Percentiles rank a stretch among this genome's conserved stretches.
Evolutionary conservation across 2,888 invertebrate genomes (phyloP).

Genomic region (Drosophila anomalata): DNA sequence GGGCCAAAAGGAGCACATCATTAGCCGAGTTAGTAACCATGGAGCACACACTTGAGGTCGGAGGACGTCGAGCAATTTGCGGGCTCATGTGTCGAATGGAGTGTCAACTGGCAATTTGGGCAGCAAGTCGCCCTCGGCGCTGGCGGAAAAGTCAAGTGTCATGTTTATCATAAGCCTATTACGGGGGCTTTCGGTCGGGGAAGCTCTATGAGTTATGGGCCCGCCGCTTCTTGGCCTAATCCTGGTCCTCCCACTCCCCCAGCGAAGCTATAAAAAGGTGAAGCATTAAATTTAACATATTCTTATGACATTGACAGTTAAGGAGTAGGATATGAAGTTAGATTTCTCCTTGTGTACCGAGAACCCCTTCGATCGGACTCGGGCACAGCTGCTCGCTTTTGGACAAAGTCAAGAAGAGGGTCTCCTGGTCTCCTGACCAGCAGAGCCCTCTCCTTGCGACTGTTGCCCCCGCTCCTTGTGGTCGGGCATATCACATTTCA

Average conservation of each 20-base stretch:
- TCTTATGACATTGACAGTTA: slow-evolving; percentile 64
- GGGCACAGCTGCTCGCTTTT: slow-evolving; percentile 71
- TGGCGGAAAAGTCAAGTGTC: slow-evolving; percentile 78
- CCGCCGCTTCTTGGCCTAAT: neutral
- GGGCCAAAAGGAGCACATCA: slow-evolving; percentile 69
- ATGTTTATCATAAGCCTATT: slow-evolving; percentile 83
- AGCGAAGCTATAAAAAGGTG: slow-evolving; percentile 68
- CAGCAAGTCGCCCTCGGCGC: slow-evolving; percentile 29
- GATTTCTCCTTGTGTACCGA: slow-evolving; percentile 6
- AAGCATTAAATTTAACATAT: slow-evolving; percentile 22
- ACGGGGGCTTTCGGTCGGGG: slow-evolving; percentile 63
- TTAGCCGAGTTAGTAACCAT: slow-evolving; percentile 72
- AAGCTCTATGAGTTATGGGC: slow-evolving; percentile 30
- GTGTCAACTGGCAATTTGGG: slow-evolving; percentile 83
- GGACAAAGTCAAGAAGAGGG: slow-evolving; percentile 59
- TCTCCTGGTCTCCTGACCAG: slow-evolving; percentile 43
- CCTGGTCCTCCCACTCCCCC: neutral
- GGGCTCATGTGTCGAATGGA: slow-evolving; percentile 81
- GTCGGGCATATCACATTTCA: slow-evolving; percentile 83
- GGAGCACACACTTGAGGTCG: slow-evolving; percentile 79
- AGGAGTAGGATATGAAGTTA: no score
- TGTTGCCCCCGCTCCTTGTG: slow-evolving; percentile 50
- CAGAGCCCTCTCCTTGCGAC: slow-evolving; percentile 36
- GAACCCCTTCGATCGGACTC: slow-evolving; percentile 17
- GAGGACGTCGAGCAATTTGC: slow-evolving; percentile 48